Evolutionary conservation across 2,113 vertebrate genomes (phyloP), one percentile per base, ranked within the genome.

Genomic region (Apteryx owenii): DNA sequence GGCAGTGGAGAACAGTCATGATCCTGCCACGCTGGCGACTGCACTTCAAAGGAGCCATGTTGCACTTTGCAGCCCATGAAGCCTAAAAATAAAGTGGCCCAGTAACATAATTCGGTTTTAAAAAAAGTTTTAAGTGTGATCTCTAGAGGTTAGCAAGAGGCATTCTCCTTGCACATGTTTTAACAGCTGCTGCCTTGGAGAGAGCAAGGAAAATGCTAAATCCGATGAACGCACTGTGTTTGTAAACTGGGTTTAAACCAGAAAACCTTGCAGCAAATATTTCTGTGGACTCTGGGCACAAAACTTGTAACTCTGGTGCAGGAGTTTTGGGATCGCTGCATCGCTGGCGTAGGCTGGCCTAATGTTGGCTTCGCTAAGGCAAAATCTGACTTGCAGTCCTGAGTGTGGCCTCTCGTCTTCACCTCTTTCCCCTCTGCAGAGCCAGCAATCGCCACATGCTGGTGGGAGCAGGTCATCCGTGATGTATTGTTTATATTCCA

Each of bases 291-390:
- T 40, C 46, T 3, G 1, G 33, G 66, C 50, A 64, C 66, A 69
- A 38, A 61, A n/a, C 8, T 7, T 1, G 3, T 56, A 28, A 46
- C 28, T 21, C 46, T 36, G 33, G 7, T 23, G 5, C 21, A 28
- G 61, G 71, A 17, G 4, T n/a, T 1, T 1, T 10, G 64, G 71
- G 14, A 33, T 10, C 2, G 56, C 10, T 22, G 33, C 33, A 6
- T 25, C 3, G 2, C 33, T 1, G 3, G 33, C 1, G 14, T 12
- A 23, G 69, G 62, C 5, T n/a, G 78, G 3, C 1, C 6, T 18
- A 28, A 18, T 2, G 12, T 3, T 13, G 7, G 38, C 44, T 36
- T 51, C 69, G 26, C 33, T 25, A 36, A 33, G 36, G 69, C 12
- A 23, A 51, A 64, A 36, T 0, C 46, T 7, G 18, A 7, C n/a